phyloP scores from a whole-genome alignment of 2,888 invertebrate species.

The Netelia fuscicornis region DNA sequence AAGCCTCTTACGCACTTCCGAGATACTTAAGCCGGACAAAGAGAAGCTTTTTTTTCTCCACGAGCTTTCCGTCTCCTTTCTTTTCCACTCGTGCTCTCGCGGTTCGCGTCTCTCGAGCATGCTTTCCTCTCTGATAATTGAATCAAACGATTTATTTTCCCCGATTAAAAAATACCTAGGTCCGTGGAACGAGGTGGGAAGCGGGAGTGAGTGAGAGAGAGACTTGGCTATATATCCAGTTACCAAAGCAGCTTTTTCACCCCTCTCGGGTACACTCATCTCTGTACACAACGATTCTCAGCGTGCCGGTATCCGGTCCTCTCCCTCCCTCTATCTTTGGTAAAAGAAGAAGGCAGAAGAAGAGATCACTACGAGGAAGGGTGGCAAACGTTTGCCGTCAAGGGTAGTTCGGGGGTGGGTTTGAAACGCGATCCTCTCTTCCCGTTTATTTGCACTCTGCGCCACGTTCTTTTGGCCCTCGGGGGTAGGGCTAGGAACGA shows the following conservation, averaged over 20 bases:
- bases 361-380: constrained; percentile 68
- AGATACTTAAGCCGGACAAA: constrained; percentile 83
- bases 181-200: constrained; percentile 76
- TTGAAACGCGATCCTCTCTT: constrained; percentile 75
- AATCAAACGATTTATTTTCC: constrained; percentile 84
- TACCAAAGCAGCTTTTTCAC: constrained; percentile 82
- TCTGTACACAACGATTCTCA: constrained; percentile 65
- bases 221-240: constrained; percentile 76
- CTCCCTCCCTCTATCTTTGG: constrained; percentile 53
- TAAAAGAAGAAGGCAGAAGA: constrained; percentile 69
- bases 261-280: constrained; percentile 48
- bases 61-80: constrained; percentile 62
- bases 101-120: constrained; percentile 54
- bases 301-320: constrained; percentile 69
- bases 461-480: constrained; percentile 59
- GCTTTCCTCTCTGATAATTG: constrained; percentile 80
- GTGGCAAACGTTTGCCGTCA: constrained; percentile 73
- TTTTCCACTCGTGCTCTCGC: constrained; percentile 58
- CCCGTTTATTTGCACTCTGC: constrained; percentile 69
- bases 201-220: neutral
- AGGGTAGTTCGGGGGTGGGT: constrained; percentile 71
- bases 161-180: constrained; percentile 82
- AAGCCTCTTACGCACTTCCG: constrained; percentile 83
- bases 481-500: constrained; percentile 48
- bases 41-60: constrained; percentile 77